Conservation (phyloP, 2,797 vertebrate genomes). For the Gambusia yucatana region DNA sequence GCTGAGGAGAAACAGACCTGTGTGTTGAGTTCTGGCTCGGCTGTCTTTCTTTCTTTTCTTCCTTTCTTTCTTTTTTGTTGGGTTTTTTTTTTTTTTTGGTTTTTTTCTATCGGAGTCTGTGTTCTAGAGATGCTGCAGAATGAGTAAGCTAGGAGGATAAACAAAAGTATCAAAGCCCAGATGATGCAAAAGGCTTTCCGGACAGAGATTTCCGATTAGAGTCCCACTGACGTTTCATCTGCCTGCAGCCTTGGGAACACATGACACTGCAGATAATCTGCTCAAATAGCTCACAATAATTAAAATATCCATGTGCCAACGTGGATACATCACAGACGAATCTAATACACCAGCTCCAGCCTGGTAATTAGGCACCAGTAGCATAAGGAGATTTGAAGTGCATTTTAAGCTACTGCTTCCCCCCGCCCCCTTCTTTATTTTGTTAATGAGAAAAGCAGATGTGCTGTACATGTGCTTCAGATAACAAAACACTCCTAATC, state of each 20-base stretch:
- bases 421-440: slow-evolving; percentile 4
- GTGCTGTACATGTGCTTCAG: slow-evolving; percentile 21
- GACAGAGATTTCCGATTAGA: slow-evolving; percentile 51
- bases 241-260: slow-evolving; percentile 42
- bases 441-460: slow-evolving; percentile 19
- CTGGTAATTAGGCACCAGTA: slow-evolving; percentile 20
- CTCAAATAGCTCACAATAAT: slow-evolving; percentile 61
- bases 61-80: no score
- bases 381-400: slow-evolving; percentile 30
- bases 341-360: not conserved
- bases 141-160: slow-evolving; percentile 3
- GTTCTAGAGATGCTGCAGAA: not conserved
- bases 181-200: slow-evolving; percentile 36
- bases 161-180: slow-evolving; percentile 22
- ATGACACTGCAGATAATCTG: slow-evolving; percentile 63
- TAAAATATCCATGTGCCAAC: slow-evolving; percentile 57
- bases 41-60: not conserved
- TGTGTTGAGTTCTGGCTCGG: slow-evolving; percentile 48
- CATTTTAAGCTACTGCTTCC: slow-evolving; percentile 16
- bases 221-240: slow-evolving; percentile 46
- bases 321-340: slow-evolving; percentile 6
- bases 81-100: no score
- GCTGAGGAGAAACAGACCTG: slow-evolving; percentile 18
- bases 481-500: slow-evolving; percentile 43
- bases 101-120: not conserved